Evolutionary conservation across 2,888 invertebrate species (phyloP).

Genomic region (Microctonus brassicae): DNA sequence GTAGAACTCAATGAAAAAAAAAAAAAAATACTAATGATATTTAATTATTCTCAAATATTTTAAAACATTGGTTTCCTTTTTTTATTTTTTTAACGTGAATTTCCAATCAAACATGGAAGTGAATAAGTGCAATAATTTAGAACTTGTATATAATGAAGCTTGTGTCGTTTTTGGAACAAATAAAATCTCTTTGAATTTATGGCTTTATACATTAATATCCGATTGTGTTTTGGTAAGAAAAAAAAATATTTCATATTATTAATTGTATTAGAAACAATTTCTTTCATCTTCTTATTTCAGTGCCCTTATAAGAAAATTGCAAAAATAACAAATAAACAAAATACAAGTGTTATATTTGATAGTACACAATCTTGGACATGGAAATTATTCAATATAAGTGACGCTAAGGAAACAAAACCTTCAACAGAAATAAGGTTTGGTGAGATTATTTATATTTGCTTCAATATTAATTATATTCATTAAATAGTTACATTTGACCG

Average conservation of each 20-base stretch:
- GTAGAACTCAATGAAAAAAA: background rate
- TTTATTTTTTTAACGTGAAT: background rate
- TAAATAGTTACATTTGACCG: no score
- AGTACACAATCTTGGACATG: conserved; percentile 73
- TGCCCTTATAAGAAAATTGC: conserved; percentile 76
- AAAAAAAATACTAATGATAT: background rate
- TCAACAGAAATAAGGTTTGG: conserved; percentile 60
- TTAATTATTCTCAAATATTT: background rate
- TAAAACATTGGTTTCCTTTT: background rate
- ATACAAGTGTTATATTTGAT: conserved; percentile 70
- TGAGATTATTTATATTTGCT: background rate
- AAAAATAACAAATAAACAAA: conserved; percentile 59
- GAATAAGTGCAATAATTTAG: conserved; percentile 49
- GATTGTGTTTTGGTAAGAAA: conserved; percentile 78
- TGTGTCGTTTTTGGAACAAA: conserved; percentile 71
- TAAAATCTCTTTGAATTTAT: conserved; percentile 67
- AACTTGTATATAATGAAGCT: conserved; percentile 78
- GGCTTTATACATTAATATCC: conserved; percentile 77
- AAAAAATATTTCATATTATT: background rate
- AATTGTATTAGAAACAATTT: background rate
- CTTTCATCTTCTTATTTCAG: conserved; percentile 66
- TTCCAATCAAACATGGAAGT: conserved; percentile 40
- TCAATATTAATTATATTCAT: background rate
- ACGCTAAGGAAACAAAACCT: conserved; percentile 70
- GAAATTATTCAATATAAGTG: conserved; percentile 72